Percentiles rank a stretch among this genome's conserved stretches.
phyloP scores from a whole-genome alignment of 1,140 invertebrate species.

The Campoletis sonorensis region DNA sequence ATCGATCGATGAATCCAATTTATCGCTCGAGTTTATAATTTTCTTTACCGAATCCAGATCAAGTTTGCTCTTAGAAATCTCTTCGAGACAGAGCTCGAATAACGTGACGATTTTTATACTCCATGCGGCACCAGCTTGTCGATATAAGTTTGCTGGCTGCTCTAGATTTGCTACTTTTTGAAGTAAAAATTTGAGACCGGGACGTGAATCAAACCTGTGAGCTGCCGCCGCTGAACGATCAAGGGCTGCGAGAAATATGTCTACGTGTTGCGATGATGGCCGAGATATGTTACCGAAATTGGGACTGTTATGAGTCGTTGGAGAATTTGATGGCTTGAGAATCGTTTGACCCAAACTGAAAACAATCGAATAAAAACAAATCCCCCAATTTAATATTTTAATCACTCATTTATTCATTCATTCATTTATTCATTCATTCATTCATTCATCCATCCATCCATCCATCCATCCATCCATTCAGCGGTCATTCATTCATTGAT shows the following conservation, averaged over 20 bases:
- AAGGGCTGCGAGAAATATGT: conserved; percentile 84
- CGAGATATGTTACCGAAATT: conserved; percentile 52
- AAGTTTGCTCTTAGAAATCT: conserved; percentile 76
- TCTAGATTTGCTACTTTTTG: conserved; percentile 94
- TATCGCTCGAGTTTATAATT: conserved; percentile 65
- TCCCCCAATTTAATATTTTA: too few species aligned
- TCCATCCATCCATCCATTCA: too few species aligned
- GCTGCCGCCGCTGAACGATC: conserved; percentile 88
- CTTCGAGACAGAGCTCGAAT: conserved; percentile 81
- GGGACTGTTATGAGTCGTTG: conserved; percentile 75
- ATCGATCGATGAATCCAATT: conserved; percentile 27
- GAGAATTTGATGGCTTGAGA: conserved; percentile 76
- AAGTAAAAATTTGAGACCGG: conserved; percentile 93
- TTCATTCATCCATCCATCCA: too few species aligned
- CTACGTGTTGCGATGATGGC: conserved; percentile 61
- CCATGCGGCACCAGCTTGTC: conserved; percentile 94
- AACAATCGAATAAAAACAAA: conserved; percentile 25
- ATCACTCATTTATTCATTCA: too few species aligned
- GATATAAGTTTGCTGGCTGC: conserved; percentile 93
- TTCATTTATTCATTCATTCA: too few species aligned
- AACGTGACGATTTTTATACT: conserved; percentile 92
- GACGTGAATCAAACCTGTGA: conserved; percentile 90
- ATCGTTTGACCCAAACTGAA: conserved; percentile 71
- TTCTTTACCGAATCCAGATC: conserved; percentile 81
- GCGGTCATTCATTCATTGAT: too few species aligned